Evolutionary conservation across 2,113 vertebrate species (phyloP).

Genomic region (Marcusenius ussheri): DNA sequence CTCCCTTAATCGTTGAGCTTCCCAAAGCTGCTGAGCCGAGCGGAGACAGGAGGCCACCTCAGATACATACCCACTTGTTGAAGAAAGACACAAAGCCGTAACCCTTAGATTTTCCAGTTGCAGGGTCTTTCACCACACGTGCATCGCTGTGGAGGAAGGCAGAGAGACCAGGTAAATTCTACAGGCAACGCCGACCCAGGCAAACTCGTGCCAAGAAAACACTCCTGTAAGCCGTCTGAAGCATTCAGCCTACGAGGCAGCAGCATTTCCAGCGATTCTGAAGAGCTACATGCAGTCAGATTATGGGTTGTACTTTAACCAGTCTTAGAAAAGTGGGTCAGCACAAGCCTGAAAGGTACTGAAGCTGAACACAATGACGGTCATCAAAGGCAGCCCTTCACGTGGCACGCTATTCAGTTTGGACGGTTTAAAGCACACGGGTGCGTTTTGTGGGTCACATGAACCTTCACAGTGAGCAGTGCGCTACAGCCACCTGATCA

Average conservation of each 20-base stretch:
- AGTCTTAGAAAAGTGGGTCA: background rate
- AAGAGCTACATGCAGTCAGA: background rate
- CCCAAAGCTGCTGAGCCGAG: background rate
- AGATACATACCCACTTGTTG: slow-evolving; percentile 87
- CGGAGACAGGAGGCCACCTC: background rate
- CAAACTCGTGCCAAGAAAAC: background rate
- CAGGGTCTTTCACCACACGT: slow-evolving; percentile 96
- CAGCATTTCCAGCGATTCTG: background rate
- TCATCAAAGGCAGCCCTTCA: background rate
- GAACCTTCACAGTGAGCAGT: background rate
- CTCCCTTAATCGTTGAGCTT: background rate
- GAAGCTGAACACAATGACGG: background rate
- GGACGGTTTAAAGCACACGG: background rate
- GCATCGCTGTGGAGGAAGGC: slow-evolving; percentile 71
- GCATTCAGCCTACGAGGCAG: background rate
- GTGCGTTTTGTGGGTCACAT: background rate
- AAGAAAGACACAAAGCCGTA: slow-evolving; percentile 99
- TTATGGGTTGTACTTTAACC: background rate
- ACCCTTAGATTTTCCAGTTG: slow-evolving; percentile 96
- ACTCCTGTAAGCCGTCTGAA: background rate
- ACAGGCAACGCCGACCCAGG: background rate
- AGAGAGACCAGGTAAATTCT: background rate
- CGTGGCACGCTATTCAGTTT: background rate
- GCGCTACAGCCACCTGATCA: background rate
- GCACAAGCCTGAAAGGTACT: background rate